These are phyloP conservation scores for Ptilonorhynchus violaceus DNA, from an alignment of 2,113 vertebrate species.

Conservation along the genomic window DNA sequence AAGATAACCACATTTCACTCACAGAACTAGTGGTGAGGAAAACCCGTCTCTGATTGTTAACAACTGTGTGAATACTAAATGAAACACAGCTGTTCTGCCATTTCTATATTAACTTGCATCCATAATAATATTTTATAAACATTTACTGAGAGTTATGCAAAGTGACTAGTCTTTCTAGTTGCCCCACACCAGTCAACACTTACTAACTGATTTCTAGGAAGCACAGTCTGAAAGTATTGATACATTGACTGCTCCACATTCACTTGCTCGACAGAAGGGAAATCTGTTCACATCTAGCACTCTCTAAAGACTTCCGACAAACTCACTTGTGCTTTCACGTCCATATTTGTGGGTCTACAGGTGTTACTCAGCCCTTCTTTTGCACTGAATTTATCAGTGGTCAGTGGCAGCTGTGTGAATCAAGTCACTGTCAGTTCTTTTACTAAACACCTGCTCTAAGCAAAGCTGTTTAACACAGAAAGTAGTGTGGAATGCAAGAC, in stretches of 20 bases:
- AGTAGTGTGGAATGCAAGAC: accelerated
- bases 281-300: not conserved
- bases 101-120: not conserved
- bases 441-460: not conserved
- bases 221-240: not conserved
- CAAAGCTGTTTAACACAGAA: not conserved
- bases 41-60: not conserved
- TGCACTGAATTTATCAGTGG: not conserved
- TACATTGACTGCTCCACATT: not conserved
- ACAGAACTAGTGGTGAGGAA: not conserved
- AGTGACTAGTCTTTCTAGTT: not conserved
- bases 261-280: not conserved
- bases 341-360: not conserved
- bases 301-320: not conserved
- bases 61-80: not conserved
- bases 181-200: not conserved
- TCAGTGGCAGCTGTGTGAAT: not conserved
- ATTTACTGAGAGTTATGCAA: not conserved
- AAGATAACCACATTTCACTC: not conserved
- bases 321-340: not conserved
- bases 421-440: not conserved
- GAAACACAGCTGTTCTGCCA: not conserved
- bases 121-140: not conserved
- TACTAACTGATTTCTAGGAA: not conserved
- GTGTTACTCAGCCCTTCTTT: not conserved